A percentile compares a stretch with the other conserved stretches of the same genome.
Conservation (phyloP, 2,797 vertebrate genomes). For the Hyperoplus immaculatus region DNA sequence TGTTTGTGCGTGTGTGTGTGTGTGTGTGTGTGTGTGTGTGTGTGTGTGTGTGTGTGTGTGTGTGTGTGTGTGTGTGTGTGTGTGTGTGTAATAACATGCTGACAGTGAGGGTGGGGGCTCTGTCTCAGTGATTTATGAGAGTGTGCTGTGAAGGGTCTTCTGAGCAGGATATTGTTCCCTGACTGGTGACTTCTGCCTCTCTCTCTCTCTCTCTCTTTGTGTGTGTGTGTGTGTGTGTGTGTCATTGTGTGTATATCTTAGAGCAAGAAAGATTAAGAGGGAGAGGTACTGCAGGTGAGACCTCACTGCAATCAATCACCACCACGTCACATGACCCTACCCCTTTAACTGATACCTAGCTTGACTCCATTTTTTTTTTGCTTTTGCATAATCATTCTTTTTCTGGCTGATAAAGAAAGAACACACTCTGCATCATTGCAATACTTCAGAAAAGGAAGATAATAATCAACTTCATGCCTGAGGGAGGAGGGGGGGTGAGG, state of each 20-base stretch:
- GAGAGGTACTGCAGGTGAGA: constrained; percentile 83
- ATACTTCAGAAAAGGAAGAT: constrained; percentile 76
- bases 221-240: constrained; percentile 62
- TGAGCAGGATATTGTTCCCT: constrained; percentile 89
- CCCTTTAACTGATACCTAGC: constrained; percentile 69
- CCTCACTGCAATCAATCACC: constrained; percentile 85
- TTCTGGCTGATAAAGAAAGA: constrained; percentile 72
- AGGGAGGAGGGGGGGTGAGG: constrained; percentile 41
- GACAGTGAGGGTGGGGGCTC: constrained; percentile 87
- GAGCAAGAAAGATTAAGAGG: constrained; percentile 79
- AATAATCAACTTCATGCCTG: constrained; percentile 73
- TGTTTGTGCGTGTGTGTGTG: constrained; percentile 14
- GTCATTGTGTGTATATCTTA: constrained; percentile 57
- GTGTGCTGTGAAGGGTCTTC: constrained; percentile 85
- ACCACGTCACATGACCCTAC: constrained; percentile 71
- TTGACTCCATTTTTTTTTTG: constrained; percentile 53
- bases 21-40: constrained; percentile 34
- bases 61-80: constrained; percentile 40
- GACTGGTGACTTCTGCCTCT: constrained; percentile 86
- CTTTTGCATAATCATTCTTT: constrained; percentile 76
- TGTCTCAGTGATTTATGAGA: constrained; percentile 90
- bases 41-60: constrained; percentile 33
- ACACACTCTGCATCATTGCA: constrained; percentile 70
- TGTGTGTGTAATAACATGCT: constrained; percentile 74
- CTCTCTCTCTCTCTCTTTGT: constrained; percentile 30